Evolutionary conservation across 2,888 invertebrate genomes (phyloP).

Genomic region (Venusia cambrica): DNA sequence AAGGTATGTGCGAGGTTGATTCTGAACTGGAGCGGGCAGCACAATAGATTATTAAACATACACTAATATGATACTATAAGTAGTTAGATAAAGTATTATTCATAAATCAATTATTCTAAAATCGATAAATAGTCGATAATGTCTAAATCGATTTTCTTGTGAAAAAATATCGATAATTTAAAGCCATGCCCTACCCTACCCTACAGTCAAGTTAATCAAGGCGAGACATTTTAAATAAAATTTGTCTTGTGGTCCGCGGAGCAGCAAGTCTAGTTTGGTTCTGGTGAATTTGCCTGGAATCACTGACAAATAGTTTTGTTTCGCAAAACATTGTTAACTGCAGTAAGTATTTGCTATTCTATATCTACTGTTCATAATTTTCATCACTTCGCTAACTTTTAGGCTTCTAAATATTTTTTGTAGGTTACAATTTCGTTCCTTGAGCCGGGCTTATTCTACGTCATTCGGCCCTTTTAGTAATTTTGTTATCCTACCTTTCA

Average conservation of each 20-base stretch:
- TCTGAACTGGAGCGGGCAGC: too few relatives aligned
- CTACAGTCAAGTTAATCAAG: too few relatives aligned
- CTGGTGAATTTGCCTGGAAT: conserved; percentile 58
- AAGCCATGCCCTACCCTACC: too few relatives aligned
- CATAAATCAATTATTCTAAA: too few relatives aligned
- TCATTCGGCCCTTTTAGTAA: conserved; percentile 46
- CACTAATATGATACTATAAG: too few relatives aligned
- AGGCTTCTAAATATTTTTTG: neutral
- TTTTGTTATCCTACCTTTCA: conserved; percentile 21
- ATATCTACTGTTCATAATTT: conserved; percentile 1
- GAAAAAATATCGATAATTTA: too few relatives aligned
- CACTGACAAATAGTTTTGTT: conserved; percentile 53
- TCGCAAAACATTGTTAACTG: conserved; percentile 53
- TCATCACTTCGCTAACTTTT: neutral
- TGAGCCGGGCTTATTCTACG: conserved; percentile 60
- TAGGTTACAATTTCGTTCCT: conserved; percentile 42
- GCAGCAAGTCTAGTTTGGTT: conserved; percentile 50
- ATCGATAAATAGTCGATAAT: too few relatives aligned
- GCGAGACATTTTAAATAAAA: conserved; percentile 48
- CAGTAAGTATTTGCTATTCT: conserved; percentile 53
- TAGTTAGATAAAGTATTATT: too few relatives aligned
- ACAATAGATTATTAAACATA: too few relatives aligned
- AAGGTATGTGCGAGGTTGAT: too few relatives aligned
- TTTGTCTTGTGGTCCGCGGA: conserved; percentile 73
- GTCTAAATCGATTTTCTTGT: too few relatives aligned